Evolutionary conservation across 92 coral and sea anemone genomes (phyloP), one percentile per base, ranked within the genome.

Genomic region (Diadumene lineata): DNA sequence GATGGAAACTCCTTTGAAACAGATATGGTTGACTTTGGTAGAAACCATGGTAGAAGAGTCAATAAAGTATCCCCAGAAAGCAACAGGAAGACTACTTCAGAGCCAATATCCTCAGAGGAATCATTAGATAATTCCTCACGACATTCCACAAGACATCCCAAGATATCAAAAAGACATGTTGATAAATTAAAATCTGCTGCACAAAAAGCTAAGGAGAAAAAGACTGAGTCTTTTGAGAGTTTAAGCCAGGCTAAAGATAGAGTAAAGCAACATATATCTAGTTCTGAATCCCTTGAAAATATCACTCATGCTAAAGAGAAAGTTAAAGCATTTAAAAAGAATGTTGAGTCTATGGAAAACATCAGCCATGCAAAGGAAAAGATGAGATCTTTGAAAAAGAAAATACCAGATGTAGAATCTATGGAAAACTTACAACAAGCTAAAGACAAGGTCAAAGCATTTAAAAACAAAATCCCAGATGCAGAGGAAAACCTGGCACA

Each of bases 371-470:
- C 60, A 32, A 80, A 48, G 69, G 69, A 74, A 69, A 76, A 80
- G 69, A 68, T 74, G 67, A 63, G 53, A 71, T 72, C 60, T 11
- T 34, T 34, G 25, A 62, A 29, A 60, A 75, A 18, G 80, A 75
- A 64, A 34, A 55, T 62, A 29, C 68, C 68, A 30, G 61, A 70
- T 33, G 28, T 21, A 6, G 82, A 77, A 34, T 66, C 82, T 8
- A 34, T 34, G 24, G 82, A 77, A 15, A 68, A 67, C 22, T 10
- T 77, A 0, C 50, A 17, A 15, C 73, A 68, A 8, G 74, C 82
- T 0, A 77, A 77, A 64, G 82, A 77, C 11, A 77, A 77, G 56
- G 82, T 64, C 11, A 77, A 67, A 56, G 65, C 74, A 17, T 58
- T 77, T 31, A 66, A 77, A 43, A 57, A 55, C 31, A 65, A 33